Evolutionary conservation across 1,140 invertebrate genomes (phyloP).

Genomic region (Solen grandis): DNA sequence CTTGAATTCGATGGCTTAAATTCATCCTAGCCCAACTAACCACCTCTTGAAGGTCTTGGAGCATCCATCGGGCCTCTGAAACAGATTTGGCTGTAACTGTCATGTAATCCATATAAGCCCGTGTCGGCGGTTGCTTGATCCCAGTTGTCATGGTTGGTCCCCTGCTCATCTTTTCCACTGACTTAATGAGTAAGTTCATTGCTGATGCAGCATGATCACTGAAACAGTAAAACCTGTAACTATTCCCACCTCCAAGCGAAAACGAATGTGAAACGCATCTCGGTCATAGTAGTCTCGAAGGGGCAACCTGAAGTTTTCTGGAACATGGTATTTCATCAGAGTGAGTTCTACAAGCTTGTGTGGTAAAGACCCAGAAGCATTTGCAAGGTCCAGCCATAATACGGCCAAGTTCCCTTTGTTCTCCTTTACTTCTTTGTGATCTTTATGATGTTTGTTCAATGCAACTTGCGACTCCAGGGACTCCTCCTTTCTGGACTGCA

Average conservation of each 20-base stretch:
- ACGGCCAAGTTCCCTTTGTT: constrained; percentile 46
- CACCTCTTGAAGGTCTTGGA: constrained; percentile 16
- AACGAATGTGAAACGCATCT: constrained; percentile 27
- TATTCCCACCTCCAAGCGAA: constrained; percentile 31
- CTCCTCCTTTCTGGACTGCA: constrained; percentile 47
- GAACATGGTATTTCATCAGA: constrained; percentile 43
- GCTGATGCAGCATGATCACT: constrained; percentile 24
- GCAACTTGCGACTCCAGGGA: constrained; percentile 39
- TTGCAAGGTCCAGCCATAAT: constrained; percentile 59
- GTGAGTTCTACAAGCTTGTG: constrained; percentile 36
- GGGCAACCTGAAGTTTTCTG: neutral
- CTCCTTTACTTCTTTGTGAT: constrained; percentile 38
- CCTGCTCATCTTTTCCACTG: constrained; percentile 16
- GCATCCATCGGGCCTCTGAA: constrained; percentile 20
- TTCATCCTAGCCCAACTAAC: constrained; percentile 35
- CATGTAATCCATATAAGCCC: constrained; percentile 51
- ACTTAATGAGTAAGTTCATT: constrained; percentile 50
- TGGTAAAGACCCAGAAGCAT: constrained; percentile 49
- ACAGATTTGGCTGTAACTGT: constrained; percentile 25
- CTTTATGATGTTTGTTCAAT: constrained; percentile 40
- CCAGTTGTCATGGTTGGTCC: too few relatives aligned
- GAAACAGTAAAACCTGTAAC: constrained; percentile 55
- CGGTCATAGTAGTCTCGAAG: constrained; percentile 21
- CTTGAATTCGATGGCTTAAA: constrained; percentile 36
- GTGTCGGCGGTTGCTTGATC: constrained; percentile 18